Base-by-base conservation (phyloP, 2,888 invertebrate species). In the Sinhomidia bicolor region DNA sequence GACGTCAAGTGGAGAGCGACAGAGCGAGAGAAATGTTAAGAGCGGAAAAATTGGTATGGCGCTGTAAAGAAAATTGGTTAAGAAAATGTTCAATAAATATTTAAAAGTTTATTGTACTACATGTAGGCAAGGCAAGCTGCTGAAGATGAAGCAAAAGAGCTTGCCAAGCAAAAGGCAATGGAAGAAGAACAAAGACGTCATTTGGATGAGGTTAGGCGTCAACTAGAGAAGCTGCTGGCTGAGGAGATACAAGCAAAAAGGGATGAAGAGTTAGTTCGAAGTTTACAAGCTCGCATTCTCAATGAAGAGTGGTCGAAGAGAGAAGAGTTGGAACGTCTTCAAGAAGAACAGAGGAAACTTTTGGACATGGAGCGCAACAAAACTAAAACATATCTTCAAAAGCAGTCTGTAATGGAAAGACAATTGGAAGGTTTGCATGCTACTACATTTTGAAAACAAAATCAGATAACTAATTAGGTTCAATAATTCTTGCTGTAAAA, bases 291-390 rank as follows among this genome's bases (percentile, higher is more conserved):
- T 7, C 92, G 95, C 91, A 96, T 97, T 74, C 94, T 97, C 91
- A 95, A 96, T 78, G 97, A 97, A 94, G 97, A 97, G 94, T 97
- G 97, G 96, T 96, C 97, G 92, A 96, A 96, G 93, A 94, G 97
- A 90, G 97, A 97, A 93, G 96, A 97, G 93, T 93, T 97, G 91
- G 97, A 97, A 93, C 94, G 95, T 91, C 94, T 97, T n/a, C 97
- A 97, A 93, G 95, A 95, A 92, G 96, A 97, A 93, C 97, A 97
- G 93, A 95, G 95, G 91, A 94, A 95, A 93, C 94, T 97, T 93
- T 93, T 97, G 85, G 96, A 96, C 93, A 95, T 96, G 92, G 97
- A 97, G 93, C 94, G 96, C 91, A 94, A 95, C 87, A 97, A 97
- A 93, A 94, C 97, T 78, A 95, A 95, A 91, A 96, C 96, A 91